A percentile compares a stretch with the other conserved stretches of the same genome.
Evolutionary conservation across 2,113 vertebrate species (phyloP).

Genomic region (Dunckerocampus dactyliophorus): DNA sequence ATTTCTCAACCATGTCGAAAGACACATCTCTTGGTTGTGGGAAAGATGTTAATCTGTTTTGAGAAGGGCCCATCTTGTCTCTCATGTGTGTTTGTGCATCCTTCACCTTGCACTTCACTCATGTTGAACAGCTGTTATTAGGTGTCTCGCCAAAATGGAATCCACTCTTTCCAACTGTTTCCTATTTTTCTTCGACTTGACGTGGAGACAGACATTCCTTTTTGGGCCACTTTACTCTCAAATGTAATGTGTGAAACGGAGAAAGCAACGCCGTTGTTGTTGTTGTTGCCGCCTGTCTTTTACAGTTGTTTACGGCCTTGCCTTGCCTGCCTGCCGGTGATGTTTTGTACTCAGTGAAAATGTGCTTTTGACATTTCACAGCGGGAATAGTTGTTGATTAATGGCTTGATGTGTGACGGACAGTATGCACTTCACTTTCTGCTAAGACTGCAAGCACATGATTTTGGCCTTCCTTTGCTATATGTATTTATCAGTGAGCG

Average conservation of each 20-base stretch:
- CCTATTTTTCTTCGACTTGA: slow-evolving; percentile 45
- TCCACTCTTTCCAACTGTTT: slow-evolving; percentile 42
- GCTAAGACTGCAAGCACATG: neutral
- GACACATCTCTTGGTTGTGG: too few relatives aligned
- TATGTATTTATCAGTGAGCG: too few relatives aligned
- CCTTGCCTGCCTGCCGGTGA: slow-evolving; percentile 32
- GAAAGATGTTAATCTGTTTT: too few relatives aligned
- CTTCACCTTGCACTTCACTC: slow-evolving; percentile 22
- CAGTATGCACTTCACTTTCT: neutral
- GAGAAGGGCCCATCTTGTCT: slow-evolving; percentile 14
- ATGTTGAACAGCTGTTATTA: slow-evolving; percentile 64
- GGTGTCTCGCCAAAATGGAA: slow-evolving; percentile 45
- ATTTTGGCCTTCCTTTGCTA: too few relatives aligned
- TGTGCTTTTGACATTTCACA: slow-evolving; percentile 63
- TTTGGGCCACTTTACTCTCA: slow-evolving; percentile 26
- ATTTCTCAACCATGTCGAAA: too few relatives aligned
- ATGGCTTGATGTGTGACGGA: neutral
- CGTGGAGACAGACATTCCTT: slow-evolving; percentile 28
- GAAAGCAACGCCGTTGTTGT: slow-evolving; percentile 2
- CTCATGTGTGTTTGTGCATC: slow-evolving; percentile 30
- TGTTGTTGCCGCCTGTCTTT: slow-evolving; percentile 5
- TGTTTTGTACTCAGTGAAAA: slow-evolving; percentile 46
- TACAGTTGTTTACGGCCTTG: slow-evolving; percentile 37
- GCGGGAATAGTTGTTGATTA: neutral
- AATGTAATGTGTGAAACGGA: slow-evolving; percentile 54